Conservation (phyloP, 2,797 vertebrate genomes). For the Natrix natrix region DNA sequence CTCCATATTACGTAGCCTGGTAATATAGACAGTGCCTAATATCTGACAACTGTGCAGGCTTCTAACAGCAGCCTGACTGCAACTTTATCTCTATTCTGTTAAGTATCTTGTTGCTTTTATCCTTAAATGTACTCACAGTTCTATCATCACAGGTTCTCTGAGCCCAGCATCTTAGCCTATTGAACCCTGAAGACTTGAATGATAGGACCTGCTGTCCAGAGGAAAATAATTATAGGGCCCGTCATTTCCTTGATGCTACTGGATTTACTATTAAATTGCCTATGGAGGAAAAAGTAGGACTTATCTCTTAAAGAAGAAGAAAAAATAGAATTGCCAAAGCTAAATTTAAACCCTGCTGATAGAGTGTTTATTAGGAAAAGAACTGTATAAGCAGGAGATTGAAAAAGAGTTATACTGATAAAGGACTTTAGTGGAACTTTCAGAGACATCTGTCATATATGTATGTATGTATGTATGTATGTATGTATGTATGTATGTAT, state of each 20-base stretch:
- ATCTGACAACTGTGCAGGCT: neutral
- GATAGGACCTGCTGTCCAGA: neutral
- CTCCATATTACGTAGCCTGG: neutral
- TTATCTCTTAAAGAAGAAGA: neutral
- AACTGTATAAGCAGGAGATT: neutral
- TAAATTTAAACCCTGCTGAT: neutral
- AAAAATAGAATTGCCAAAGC: neutral
- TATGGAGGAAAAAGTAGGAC: neutral
- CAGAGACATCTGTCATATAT: neutral
- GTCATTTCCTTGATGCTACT: neutral
- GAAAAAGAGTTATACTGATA: neutral
- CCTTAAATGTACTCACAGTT: neutral
- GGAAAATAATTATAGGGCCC: neutral
- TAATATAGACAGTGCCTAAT: neutral
- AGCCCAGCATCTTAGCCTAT: neutral
- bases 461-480: neutral
- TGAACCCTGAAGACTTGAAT: neutral
- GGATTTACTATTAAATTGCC: neutral
- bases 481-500: too few relatives aligned
- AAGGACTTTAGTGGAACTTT: conserved; percentile 14
- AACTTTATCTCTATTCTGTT: neutral
- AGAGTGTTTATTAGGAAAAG: neutral
- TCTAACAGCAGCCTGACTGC: neutral
- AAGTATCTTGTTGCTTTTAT: neutral
- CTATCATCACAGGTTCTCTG: neutral